Base-by-base conservation (phyloP, 30 jellyfish, hydroid and myxozoan genomes). In the Mastigias papua region DNA sequence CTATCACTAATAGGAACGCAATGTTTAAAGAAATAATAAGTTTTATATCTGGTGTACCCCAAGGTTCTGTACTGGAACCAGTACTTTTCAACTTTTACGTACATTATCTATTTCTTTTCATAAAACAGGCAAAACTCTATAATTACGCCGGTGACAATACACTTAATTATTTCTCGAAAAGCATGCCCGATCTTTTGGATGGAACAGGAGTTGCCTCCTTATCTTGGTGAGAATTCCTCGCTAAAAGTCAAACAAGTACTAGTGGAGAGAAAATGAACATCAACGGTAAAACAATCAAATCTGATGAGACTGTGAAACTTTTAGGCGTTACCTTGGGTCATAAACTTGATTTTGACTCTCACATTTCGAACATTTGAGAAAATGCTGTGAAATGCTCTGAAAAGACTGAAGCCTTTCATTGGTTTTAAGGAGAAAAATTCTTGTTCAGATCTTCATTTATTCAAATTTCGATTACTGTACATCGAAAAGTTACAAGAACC, bases 261-360 rank as follows among this genome's bases (percentile, higher is more conserved):
- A 70, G 82, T 2, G 82, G 82, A 42, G 32, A 70, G 30, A 15
- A 34, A 42, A 70, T 70, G 65, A 70, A 25, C 64, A 70, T 70
- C 31, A 30, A 31, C 9, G 82, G 82, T 26, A 32, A 70, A 42
- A 70, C 31, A 70, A 25, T 70, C 82, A 32, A 70, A 28, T 70
- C 76, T 58, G 85, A 82, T 73, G 49, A 37, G 76, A 73, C 84
- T 23, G 86, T 82, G 30, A 82, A 67, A 0, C 85, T 82, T 42
- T 64, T 82, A 37, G 92, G 92, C 69, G 86, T 82, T 63, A 82
- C 69, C 60, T 0, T 82, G 65, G 92, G 37, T 58, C 32, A 82
- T 82, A 69, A 58, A 68, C 69, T 82, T 50, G 71, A 81, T 51
- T 78, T 48, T 33, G 74, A 50, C 48, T 29, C 89, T 25, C 89